These are phyloP conservation scores for Acholoe squamosa DNA, from an alignment of 2,888 invertebrate species.

Conservation along the genomic window DNA sequence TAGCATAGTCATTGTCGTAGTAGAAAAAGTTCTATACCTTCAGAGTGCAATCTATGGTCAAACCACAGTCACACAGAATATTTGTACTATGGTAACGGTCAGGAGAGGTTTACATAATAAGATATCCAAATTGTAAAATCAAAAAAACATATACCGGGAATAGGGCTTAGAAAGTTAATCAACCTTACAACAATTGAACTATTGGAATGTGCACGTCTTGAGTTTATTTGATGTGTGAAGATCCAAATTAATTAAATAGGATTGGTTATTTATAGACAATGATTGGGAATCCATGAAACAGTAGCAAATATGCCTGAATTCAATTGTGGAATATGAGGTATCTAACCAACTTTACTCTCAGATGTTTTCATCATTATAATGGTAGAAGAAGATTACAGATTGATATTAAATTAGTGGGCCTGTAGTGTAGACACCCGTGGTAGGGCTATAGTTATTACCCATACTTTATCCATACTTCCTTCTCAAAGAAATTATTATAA, in stretches of 20 bases:
- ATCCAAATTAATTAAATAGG: background rate
- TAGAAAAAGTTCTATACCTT: constrained; percentile 30
- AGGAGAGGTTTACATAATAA: background rate
- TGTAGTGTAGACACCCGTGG: no score
- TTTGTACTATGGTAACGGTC: background rate
- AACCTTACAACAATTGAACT: no score
- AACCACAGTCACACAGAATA: background rate
- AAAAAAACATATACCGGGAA: background rate
- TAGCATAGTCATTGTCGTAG: constrained; percentile 1
- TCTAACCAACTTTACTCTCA: background rate
- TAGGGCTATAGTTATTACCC: no score
- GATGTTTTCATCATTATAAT: no score
- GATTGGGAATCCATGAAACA: background rate
- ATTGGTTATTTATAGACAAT: background rate
- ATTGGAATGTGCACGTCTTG: no score
- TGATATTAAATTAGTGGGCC: no score
- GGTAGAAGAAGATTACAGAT: no score
- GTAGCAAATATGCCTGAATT: background rate
- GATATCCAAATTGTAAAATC: background rate
- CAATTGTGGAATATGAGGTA: background rate
- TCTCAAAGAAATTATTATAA: no score
- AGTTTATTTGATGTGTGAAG: background rate
- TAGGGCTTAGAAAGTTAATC: background rate
- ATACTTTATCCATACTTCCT: no score
- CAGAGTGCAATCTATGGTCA: background rate